Evolutionary conservation across 2,113 vertebrate species (phyloP).

Genomic region (Todiramphus saurophagus): DNA sequence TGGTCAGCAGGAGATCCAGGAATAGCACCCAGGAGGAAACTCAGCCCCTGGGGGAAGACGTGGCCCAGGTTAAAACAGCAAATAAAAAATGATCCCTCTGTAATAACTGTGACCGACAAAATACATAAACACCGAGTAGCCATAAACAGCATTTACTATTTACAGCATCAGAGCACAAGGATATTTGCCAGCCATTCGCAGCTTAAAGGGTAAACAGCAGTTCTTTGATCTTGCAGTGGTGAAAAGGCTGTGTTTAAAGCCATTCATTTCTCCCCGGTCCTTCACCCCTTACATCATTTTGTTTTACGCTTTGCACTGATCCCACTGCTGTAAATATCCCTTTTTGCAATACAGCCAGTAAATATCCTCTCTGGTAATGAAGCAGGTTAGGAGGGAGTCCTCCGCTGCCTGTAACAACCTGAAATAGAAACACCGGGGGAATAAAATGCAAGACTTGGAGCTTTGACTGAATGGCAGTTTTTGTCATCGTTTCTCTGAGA

Average conservation of each 20-base stretch:
- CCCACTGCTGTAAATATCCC: background rate
- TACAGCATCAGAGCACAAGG: background rate
- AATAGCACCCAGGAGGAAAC: background rate
- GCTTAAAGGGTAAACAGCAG: constrained; percentile 20
- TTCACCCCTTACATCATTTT: background rate
- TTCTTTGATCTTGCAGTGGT: background rate
- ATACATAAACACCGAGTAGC: background rate
- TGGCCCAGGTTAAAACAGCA: background rate
- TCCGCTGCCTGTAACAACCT: background rate
- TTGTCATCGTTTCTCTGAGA: background rate
- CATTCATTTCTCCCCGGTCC: background rate
- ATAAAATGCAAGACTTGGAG: background rate
- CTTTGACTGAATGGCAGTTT: background rate
- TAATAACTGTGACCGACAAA: constrained; percentile 1
- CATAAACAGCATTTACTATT: background rate
- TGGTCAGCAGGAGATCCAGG: background rate
- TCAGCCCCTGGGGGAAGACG: background rate
- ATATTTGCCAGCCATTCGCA: constrained; percentile 13
- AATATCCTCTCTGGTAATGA: background rate
- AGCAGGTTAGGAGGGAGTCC: background rate
- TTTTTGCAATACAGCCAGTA: background rate
- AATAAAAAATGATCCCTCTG: background rate
- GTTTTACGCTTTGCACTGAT: background rate
- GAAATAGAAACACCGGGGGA: rapidly evolving
- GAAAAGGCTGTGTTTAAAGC: background rate